These are phyloP conservation scores for Porites divaricata DNA, from an alignment of 92 coral and sea anemone species.

Conservation along the genomic window DNA sequence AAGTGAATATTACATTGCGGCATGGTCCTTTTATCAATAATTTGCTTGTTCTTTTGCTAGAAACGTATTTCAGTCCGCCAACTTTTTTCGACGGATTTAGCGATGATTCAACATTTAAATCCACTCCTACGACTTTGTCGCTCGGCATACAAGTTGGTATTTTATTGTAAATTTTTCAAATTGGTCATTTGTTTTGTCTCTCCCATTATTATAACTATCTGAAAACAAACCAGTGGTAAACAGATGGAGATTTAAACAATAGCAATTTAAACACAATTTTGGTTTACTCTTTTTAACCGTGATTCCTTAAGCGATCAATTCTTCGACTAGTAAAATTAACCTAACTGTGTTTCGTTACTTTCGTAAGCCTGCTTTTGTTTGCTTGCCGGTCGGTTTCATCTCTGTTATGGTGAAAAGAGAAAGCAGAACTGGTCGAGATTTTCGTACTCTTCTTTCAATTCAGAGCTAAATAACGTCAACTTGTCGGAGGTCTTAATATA, in stretches of 20 bases:
- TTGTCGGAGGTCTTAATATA: not conserved
- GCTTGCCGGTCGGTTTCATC: not conserved
- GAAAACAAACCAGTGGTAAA: constrained; percentile 70
- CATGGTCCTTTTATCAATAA: not conserved
- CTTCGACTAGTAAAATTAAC: not conserved
- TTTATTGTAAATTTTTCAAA: constrained; percentile 56
- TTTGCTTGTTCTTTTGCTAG: not conserved
- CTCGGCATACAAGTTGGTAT: constrained; percentile 31
- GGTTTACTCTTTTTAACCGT: not conserved
- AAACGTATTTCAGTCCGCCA: not conserved
- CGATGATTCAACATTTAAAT: not conserved
- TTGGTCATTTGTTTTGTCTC: constrained; percentile 65
- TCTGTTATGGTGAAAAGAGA: not conserved
- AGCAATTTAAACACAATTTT: constrained; percentile 56
- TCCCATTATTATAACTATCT: constrained; percentile 51
- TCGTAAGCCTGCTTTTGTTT: not conserved
- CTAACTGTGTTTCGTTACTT: constrained; percentile 15
- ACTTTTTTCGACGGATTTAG: constrained; percentile 1
- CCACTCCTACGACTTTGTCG: constrained; percentile 12
- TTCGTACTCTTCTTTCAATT: constrained; percentile 18
- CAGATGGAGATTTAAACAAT: constrained; percentile 71
- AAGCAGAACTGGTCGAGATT: constrained; percentile 19
- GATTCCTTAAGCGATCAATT: constrained; percentile 11
- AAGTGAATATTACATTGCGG: not conserved
- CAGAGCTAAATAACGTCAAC: constrained; percentile 1